phyloP scores from a whole-genome alignment of 2,888 invertebrate species.

The Agrenia bidenticulata region DNA sequence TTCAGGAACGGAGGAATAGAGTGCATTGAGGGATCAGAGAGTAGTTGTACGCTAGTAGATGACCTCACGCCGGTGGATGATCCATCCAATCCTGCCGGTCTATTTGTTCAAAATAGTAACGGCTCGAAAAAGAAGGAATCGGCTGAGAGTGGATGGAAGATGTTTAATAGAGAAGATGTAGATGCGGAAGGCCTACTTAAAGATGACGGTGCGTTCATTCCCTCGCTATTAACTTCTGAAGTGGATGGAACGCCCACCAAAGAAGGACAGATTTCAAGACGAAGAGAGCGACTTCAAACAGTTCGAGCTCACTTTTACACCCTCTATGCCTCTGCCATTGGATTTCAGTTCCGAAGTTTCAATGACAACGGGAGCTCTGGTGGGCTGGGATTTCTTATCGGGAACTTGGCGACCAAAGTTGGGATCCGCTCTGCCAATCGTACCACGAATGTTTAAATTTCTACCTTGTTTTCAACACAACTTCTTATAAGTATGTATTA shows the following conservation, averaged over 20 bases:
- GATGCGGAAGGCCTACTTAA: conserved; percentile 14
- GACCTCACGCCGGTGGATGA: conserved; percentile 40
- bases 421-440: conserved; percentile 57
- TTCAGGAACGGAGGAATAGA: conserved; percentile 41
- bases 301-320: conserved; percentile 63
- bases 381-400: conserved; percentile 59
- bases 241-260: neutral
- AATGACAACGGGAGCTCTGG: conserved; percentile 57
- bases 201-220: conserved; percentile 27
- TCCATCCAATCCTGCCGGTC: conserved; percentile 7
- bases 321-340: conserved; percentile 62
- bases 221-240: neutral
- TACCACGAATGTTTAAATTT: conserved; percentile 21
- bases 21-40: conserved; percentile 49
- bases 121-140: neutral
- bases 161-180: conserved; percentile 8
- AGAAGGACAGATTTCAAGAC: conserved; percentile 27
- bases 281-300: conserved; percentile 57
- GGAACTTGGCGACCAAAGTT: conserved; percentile 64
- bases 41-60: conserved; percentile 52
- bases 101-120: neutral
- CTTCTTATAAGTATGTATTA: too few species aligned
- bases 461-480: too few species aligned
- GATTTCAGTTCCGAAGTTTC: conserved; percentile 60
- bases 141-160: conserved; percentile 21